Base-by-base conservation (phyloP, 2,113 vertebrate genomes). In the Austrofundulus limnaeus region DNA sequence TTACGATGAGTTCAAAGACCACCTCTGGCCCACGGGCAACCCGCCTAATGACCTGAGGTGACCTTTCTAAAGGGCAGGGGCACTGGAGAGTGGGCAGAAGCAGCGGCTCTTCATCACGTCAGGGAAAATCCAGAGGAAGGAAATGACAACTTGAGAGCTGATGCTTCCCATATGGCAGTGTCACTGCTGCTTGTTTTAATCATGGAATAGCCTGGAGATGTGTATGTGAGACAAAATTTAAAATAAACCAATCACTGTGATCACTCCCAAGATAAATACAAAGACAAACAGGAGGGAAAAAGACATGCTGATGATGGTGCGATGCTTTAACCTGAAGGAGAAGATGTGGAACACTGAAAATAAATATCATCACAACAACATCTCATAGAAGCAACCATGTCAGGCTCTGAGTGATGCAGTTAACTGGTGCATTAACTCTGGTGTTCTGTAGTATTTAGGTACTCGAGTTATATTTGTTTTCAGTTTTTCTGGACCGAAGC, bases 81-180 rank as follows among this genome's bases (percentile, higher is more conserved):
- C 77, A 41, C 3, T 56, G 77, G 63, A 47, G 75, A 82, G 74
- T n/a, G 53, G 77, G 81, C 74, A 48, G 10, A 28, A 39, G 38
- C 56, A 47, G 58, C 56, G 43, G 77, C 46, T 77, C 75, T 82
- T 75, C 77, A 84, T 87, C 75, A 84, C 19, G 55, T 50, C 0
- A 55, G 76, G 57, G 73, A 61, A 79, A 82, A 84, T 58, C 66
- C 24, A 58, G 68, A 79, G 84, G 80, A 85, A 90, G 83, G 87
- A 89, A 90, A 79, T 83, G 73, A 88, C 82, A 77, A 75, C 54
- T 84, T 19, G 72, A 52, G 57, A 61, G 31, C 43, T 86, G 87
- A 91, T 85, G 70, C 78, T 70, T 90, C 79, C 84, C 89, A 90
- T 72, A 83, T 90, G 88, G 77, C 66, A 55, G 61, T 8, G 50